Evolutionary conservation across 2,113 vertebrate species (phyloP).

Genomic region (western clawed frog (Xenopus tropicalis)): UCB_Xtro_10.0 CM004444.2:128744501-128745000

Average conservation of each 20-base stretch:
- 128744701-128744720: constrained; percentile 18
- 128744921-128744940: too few species aligned
- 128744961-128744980: too few species aligned
- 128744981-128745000: too few species aligned
- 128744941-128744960: too few species aligned
- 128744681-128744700: constrained; percentile 44
- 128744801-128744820: constrained; percentile 24
- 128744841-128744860: neutral
- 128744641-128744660: constrained; percentile 50
- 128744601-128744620: neutral
- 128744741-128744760: constrained; percentile 34
- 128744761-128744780: constrained; percentile 20
- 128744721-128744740: constrained; percentile 42
- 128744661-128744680: constrained; percentile 40
- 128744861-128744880: too few species aligned
- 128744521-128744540: constrained; percentile 5
- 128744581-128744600: neutral
- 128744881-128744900: too few species aligned
- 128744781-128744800: constrained; percentile 15
- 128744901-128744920: too few species aligned
- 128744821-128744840: constrained; percentile 16
- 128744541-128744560: neutral
- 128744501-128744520: constrained; percentile 8
- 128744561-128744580: neutral
- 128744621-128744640: constrained; percentile 39